A percentile compares a stretch with the other conserved stretches of the same genome.
Evolutionary conservation across 2,113 vertebrate species (phyloP).

Genomic region (Ariopsis seemanni): DNA sequence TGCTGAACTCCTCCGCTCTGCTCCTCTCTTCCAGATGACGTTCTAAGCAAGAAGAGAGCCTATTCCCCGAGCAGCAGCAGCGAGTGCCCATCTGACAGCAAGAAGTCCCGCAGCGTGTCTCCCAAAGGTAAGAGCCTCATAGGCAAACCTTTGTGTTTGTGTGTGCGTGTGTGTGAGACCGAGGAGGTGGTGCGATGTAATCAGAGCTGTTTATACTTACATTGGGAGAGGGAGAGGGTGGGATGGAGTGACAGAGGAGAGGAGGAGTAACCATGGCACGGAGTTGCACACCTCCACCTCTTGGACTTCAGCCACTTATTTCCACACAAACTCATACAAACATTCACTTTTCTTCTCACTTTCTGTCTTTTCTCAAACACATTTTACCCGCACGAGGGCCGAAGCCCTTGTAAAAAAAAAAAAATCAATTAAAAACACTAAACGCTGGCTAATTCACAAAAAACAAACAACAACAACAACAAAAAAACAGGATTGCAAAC

Average conservation of each 20-base stretch:
- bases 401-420: background rate
- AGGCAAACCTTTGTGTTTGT: background rate
- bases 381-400: background rate
- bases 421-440: too few relatives aligned
- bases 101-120: slow-evolving; percentile 88
- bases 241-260: slow-evolving; percentile 42
- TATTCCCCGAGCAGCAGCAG: slow-evolving; percentile 90
- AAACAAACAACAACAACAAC: background rate
- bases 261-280: slow-evolving; percentile 29
- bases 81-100: slow-evolving; percentile 88
- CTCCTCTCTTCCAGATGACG: slow-evolving; percentile 77
- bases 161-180: background rate
- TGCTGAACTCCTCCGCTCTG: slow-evolving; percentile 48
- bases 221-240: slow-evolving; percentile 37
- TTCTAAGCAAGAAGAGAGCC: slow-evolving; percentile 89
- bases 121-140: slow-evolving; percentile 81
- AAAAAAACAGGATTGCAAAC: background rate
- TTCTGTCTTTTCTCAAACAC: background rate
- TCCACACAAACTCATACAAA: background rate
- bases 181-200: slow-evolving; percentile 39
- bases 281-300: slow-evolving; percentile 33
- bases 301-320: background rate
- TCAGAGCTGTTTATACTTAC: slow-evolving; percentile 55
- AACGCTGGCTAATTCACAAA: background rate
- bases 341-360: background rate